Percentiles rank a stretch among this genome's conserved stretches.
Evolutionary conservation across 2,113 vertebrate genomes (phyloP).

Genomic region (Gymnorhina tibicen): DNA sequence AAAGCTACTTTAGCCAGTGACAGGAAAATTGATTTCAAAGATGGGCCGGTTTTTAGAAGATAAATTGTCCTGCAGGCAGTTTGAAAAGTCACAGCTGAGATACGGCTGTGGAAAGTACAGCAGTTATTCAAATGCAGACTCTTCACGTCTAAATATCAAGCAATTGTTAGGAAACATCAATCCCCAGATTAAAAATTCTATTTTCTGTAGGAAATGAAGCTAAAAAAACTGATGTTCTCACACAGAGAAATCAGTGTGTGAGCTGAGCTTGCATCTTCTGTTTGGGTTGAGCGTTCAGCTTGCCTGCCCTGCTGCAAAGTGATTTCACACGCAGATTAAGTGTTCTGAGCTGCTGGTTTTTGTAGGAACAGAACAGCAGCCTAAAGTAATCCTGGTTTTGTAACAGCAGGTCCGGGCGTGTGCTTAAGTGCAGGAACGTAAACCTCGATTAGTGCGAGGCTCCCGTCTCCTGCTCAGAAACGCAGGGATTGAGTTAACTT

Average conservation of each 20-base stretch:
- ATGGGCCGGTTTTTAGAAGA: not conserved
- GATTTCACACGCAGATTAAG: not conserved
- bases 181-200: not conserved
- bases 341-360: not conserved
- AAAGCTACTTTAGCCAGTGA: not conserved
- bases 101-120: not conserved
- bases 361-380: not conserved
- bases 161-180: not conserved
- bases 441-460: fast-evolving
- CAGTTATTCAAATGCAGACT: not conserved
- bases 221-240: not conserved
- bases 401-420: not conserved
- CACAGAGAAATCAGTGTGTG: not conserved
- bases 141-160: not conserved
- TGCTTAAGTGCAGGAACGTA: not conserved
- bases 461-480: not conserved
- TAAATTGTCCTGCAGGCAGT: not conserved
- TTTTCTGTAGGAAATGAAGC: not conserved
- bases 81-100: not conserved
- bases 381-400: not conserved
- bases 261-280: not conserved
- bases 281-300: not conserved
- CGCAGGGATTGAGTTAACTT: not conserved
- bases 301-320: not conserved
- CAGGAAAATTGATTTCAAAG: not conserved